Base-by-base conservation (phyloP, 2,888 invertebrate genomes). In the Salticus scenicus region DNA sequence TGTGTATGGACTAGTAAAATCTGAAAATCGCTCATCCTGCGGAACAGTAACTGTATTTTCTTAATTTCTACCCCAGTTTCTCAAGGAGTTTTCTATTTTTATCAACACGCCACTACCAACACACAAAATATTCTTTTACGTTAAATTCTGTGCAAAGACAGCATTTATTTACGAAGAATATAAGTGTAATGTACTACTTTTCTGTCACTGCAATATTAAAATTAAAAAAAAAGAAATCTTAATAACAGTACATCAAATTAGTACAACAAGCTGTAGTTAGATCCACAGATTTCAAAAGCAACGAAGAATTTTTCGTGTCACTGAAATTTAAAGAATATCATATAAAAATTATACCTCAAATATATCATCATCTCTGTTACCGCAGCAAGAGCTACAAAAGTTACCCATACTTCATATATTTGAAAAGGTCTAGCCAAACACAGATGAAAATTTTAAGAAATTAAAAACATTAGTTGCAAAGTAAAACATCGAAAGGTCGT, bases 321-420 rank as follows among this genome's bases (percentile, higher is more conserved):
- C 12, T 37, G 37, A 7, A 8, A 8, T 5, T 37, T 37, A 37
- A 7, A 37, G 12, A 37, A 8, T 37, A 37, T 8, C 12, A 37
- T 12, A 37, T 8, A 37, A 28, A 42, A 57, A 8, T 71, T 47
- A 75, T 72, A 41, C 82, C 42, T 76, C 76, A 72, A 47, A 83
- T 33, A 83, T 83, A 42, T 83, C 82, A 37, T 83, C 82, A 20
- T 76, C 82, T 20, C 71, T 47, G 51, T 83, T 83, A 24, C 82
- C 82, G 47, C 82, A 83, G 30, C 82, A 83, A 8, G 74, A 74
- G 51, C 71, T 76, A 33, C 82, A 83, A 4, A 83, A 5, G 33
- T 64, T 63, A 17, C 82, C 82, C 82, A 83, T 83, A 14, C 7
- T 28, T 69, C 33, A 37, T 24, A 20, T 4, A 24, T 69, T 17